Base-by-base conservation (phyloP, 2,113 vertebrate genomes). In the Myotis lucifugus region DNA sequence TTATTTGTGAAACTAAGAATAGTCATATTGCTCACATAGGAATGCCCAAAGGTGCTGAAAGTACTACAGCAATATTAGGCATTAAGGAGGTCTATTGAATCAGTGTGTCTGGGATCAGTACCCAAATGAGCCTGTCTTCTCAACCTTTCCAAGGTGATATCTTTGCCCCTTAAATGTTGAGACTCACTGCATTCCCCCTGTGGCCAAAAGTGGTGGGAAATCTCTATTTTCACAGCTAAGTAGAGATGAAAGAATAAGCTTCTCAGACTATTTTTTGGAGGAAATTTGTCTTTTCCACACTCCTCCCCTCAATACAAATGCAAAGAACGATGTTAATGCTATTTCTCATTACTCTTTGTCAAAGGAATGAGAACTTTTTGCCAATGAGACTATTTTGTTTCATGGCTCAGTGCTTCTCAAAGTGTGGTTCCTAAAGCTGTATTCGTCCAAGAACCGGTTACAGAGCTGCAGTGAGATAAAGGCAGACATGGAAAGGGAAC, bases 271-370 rank as follows among this genome's bases (percentile, higher is more conserved):
- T 69, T 67, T 15, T 92, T 93, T 46, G 37, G 34, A 83, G 29
- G 21, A 61, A 76, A 54, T 40, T 27, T 85, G 19, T 66, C 61
- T 72, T 48, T 32, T 72, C 59, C 32, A 29, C 3, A 32, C 27
- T 5, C n/a, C 42, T 3, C 6, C 11, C 37, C 15, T 25, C 81
- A 95, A 12, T 40, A 13, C 17, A 46, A 74, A 76, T 29, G n/a
- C 50, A 64, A 95, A 78, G 67, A 72, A 56, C 64, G 4, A 1
- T 14, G 21, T 10, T 69, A 23, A 10, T 37, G 13, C 25, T n/a
- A 3, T 93, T 90, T 91, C 88, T 96, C 74, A 96, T 85, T 82
- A 54, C 42, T 66, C 61, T 59, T 67, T 2, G 11, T 56, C 78
- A 81, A 56, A 89, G 54, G 52, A 88, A 91, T 88, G 74, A 94